Conservation (phyloP, 2,113 vertebrate genomes). For the Melierax canorus region DNA sequence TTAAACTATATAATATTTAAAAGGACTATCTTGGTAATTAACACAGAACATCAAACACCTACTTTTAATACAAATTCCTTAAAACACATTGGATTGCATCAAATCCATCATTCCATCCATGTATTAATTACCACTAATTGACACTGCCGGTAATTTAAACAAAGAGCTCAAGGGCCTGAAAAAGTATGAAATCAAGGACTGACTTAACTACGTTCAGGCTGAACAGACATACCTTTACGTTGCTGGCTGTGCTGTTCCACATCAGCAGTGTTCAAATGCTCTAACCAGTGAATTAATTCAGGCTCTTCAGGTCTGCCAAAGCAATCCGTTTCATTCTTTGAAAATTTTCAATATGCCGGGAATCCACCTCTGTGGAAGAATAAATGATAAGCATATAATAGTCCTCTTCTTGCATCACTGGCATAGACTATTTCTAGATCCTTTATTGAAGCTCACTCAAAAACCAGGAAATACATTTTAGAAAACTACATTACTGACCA, state of each 20-base stretch:
- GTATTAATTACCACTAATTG: conserved; percentile 20
- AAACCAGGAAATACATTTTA: conserved; percentile 5
- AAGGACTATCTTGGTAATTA: neutral
- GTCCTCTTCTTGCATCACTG: neutral
- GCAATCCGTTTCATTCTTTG: neutral
- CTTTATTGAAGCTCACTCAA: neutral
- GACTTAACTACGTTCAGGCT: neutral
- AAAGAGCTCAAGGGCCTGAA: neutral
- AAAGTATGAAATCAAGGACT: neutral
- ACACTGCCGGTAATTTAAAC: neutral
- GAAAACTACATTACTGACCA: neutral
- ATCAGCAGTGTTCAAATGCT: neutral
- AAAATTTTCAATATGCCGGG: neutral
- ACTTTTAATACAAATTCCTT: neutral
- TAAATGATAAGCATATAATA: neutral
- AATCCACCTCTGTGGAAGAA: neutral
- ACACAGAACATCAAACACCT: neutral
- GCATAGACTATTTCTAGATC: neutral
- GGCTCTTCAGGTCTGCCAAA: neutral
- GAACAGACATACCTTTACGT: neutral
- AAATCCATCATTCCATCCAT: neutral
- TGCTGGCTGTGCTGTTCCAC: neutral
- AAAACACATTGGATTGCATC: neutral
- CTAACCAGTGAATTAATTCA: neutral
- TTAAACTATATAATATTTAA: neutral